Evolutionary conservation across 2,113 vertebrate genomes (phyloP).

Genomic region (Stigmatopora nigra): DNA sequence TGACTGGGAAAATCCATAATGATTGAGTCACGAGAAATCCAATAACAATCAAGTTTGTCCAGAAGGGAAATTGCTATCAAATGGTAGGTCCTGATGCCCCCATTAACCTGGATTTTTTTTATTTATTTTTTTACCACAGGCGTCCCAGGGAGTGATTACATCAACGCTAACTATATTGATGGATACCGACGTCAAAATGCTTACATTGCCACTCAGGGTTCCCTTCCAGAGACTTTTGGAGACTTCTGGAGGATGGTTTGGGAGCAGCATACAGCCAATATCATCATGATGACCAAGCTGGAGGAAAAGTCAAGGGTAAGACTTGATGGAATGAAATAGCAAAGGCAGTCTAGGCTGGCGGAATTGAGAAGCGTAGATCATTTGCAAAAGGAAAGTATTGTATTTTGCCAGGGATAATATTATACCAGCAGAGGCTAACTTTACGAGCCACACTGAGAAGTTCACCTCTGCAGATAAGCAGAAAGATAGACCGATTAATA

Average conservation of each 20-base stretch:
- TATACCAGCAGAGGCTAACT: not conserved
- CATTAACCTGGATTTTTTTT: conserved; percentile 3
- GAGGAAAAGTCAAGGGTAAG: conserved; percentile 96
- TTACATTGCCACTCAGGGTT: conserved; percentile 95
- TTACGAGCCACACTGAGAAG: not conserved
- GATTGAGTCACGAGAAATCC: conserved; percentile 23
- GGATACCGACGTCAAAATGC: conserved; percentile 96
- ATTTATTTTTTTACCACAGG: conserved; percentile 67
- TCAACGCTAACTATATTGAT: conserved; percentile 96
- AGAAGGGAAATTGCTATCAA: conserved; percentile 14
- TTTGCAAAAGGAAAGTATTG: not conserved
- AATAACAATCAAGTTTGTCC: conserved; percentile 31
- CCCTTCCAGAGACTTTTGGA: conserved; percentile 93
- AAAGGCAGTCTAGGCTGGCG: conserved; percentile 50
- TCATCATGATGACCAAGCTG: conserved; percentile 98
- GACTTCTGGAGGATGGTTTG: conserved; percentile 99
- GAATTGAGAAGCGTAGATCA: conserved; percentile 69
- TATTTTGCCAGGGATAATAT: not conserved
- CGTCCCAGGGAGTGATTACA: conserved; percentile 93
- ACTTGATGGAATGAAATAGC: not conserved
- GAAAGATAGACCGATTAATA: no score
- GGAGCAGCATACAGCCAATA: conserved; percentile 93
- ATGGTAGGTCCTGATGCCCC: conserved; percentile 5
- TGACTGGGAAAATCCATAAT: conserved; percentile 39
- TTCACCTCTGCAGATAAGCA: not conserved